phyloP scores from a whole-genome alignment of 2,797 vertebrate species.

The Simalia tracyae region DNA sequence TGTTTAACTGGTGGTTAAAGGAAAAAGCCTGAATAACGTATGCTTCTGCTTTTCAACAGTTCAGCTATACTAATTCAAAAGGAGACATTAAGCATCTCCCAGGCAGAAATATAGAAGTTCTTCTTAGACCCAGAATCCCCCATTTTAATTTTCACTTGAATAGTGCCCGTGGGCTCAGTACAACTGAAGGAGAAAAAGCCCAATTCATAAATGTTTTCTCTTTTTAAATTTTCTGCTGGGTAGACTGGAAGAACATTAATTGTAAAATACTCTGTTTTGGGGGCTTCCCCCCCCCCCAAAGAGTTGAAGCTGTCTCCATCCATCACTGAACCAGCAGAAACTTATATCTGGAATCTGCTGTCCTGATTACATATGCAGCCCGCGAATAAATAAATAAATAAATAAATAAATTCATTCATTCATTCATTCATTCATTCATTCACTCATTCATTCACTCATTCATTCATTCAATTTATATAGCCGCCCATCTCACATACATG shows the following conservation, averaged over 20 bases:
- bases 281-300: background rate
- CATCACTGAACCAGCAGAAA: background rate
- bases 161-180: background rate
- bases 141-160: background rate
- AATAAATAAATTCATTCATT: background rate
- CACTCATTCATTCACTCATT: background rate
- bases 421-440: background rate
- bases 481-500: background rate
- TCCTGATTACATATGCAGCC: background rate
- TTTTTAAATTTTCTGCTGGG: background rate
- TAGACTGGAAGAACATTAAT: background rate
- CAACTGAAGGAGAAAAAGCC: background rate
- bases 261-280: no score
- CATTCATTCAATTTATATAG: background rate
- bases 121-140: background rate
- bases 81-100: background rate
- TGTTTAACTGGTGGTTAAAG: background rate
- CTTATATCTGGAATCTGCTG: background rate
- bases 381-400: background rate
- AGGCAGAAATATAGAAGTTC: background rate
- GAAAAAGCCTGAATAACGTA: background rate
- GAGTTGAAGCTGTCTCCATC: background rate
- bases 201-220: background rate
- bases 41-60: background rate
- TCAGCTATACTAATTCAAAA: background rate